phyloP scores from a whole-genome alignment of 2,797 vertebrate species.

The Pteropus rufus region DNA sequence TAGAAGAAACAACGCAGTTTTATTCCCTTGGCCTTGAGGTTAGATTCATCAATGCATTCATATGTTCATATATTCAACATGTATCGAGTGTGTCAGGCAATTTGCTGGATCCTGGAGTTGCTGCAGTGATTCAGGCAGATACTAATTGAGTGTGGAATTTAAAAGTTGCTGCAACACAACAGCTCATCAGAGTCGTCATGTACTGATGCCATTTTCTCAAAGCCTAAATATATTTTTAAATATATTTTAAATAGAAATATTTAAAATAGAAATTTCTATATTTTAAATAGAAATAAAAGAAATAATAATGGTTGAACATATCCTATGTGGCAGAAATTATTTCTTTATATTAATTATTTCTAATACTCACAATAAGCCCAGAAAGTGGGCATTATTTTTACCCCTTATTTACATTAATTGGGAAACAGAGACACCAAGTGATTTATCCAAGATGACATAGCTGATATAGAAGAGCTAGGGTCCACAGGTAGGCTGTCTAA shows the following conservation, averaged over 20 bases:
- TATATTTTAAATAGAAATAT: no score
- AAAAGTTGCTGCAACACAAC: neutral
- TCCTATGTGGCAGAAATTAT: neutral
- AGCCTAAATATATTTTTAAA: neutral
- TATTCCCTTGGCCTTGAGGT: neutral
- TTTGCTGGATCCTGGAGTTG: no score
- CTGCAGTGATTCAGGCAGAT: neutral
- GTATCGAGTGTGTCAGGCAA: neutral
- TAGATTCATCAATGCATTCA: neutral
- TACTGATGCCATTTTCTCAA: neutral
- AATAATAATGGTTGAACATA: neutral
- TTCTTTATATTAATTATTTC: neutral
- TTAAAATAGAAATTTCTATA: no score
- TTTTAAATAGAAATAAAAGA: neutral
- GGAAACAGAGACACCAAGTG: neutral
- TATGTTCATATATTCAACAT: neutral
- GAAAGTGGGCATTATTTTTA: neutral
- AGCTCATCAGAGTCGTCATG: neutral
- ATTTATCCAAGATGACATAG: neutral
- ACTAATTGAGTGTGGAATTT: neutral
- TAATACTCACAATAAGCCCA: neutral
- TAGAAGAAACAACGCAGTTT: neutral
- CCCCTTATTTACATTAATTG: neutral
- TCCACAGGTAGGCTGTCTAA: neutral
- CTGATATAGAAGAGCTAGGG: neutral